Evolutionary conservation across 2,113 vertebrate genomes (phyloP).

Genomic region (Pelecanoides urinatrix): DNA sequence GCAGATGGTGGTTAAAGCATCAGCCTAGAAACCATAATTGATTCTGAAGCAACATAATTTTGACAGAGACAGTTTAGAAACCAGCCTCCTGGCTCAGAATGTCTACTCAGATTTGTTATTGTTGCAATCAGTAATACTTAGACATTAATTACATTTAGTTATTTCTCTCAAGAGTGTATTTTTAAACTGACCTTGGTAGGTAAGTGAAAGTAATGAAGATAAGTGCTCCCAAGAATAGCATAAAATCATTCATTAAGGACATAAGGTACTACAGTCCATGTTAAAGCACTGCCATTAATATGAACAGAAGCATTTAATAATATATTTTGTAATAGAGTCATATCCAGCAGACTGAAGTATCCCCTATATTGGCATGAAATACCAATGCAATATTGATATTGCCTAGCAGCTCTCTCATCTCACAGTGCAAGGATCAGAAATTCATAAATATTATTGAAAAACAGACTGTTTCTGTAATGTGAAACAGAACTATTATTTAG

Average conservation of each 20-base stretch:
- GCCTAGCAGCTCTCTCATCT: neutral
- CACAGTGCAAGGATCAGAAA: neutral
- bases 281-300: neutral
- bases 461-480: neutral
- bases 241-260: neutral
- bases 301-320: neutral
- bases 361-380: neutral
- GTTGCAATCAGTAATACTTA: neutral
- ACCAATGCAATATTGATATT: neutral
- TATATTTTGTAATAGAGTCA: neutral
- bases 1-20: neutral
- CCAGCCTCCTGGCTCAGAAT: constrained; percentile 3
- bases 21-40: neutral
- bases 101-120: neutral
- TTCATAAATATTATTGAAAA: neutral
- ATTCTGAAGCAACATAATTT: neutral
- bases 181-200: neutral
- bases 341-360: neutral
- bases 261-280: neutral
- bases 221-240: neutral
- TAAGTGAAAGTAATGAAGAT: neutral
- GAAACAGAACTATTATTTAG: neutral
- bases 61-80: neutral
- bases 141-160: neutral
- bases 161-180: constrained; percentile 14